Evolutionary conservation across 2,113 vertebrate genomes (phyloP).

Genomic region (Actenoides hombroni): DNA sequence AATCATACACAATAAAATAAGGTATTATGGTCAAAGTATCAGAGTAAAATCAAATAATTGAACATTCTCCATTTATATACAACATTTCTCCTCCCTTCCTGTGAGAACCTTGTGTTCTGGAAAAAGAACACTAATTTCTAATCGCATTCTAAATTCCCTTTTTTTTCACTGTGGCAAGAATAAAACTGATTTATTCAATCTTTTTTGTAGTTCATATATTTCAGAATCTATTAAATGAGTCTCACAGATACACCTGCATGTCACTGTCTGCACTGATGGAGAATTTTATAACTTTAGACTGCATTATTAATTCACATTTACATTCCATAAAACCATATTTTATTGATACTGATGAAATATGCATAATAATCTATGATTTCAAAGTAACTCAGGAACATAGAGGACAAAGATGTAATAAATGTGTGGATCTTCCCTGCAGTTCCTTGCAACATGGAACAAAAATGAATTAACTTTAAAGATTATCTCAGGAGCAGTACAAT

Average conservation of each 20-base stretch:
- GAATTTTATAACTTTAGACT: constrained; percentile 43
- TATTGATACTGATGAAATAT: constrained; percentile 19
- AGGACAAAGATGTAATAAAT: constrained; percentile 22
- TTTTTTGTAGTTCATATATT: not conserved
- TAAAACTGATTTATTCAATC: not conserved
- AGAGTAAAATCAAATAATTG: not conserved
- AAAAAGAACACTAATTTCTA: not conserved
- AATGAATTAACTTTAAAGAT: constrained; percentile 2
- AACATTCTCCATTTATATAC: not conserved
- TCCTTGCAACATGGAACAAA: not conserved
- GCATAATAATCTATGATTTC: constrained; percentile 1
- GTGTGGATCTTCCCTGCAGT: not conserved
- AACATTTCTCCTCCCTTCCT: not conserved
- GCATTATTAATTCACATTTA: constrained; percentile 23
- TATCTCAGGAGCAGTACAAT: not conserved
- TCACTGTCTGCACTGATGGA: not conserved
- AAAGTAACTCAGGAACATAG: not conserved
- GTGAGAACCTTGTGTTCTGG: not conserved
- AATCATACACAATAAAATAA: not conserved
- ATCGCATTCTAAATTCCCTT: not conserved
- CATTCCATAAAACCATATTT: not conserved
- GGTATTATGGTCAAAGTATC: not conserved
- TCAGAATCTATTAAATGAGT: not conserved
- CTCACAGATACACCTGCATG: not conserved
- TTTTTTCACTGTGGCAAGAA: not conserved